Evolutionary conservation across 2,888 invertebrate species (phyloP).

Genomic region (Nomada ferruginata): DNA sequence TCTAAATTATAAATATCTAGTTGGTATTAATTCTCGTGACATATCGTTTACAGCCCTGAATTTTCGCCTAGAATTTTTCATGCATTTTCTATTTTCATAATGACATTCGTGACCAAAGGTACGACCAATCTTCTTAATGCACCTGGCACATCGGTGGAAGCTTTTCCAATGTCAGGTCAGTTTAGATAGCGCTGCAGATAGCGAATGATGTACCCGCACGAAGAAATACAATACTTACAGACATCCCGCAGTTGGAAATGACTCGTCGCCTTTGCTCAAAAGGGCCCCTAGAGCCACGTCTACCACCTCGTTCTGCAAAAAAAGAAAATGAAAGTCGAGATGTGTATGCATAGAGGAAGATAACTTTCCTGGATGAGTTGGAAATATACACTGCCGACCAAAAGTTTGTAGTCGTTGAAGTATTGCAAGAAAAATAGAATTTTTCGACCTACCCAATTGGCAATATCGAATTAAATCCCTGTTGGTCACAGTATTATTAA

Average conservation of each 20-base stretch:
- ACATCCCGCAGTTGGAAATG: constrained; percentile 72
- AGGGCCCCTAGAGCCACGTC: constrained; percentile 77
- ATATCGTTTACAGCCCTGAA: too few relatives aligned
- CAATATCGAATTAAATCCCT: too few relatives aligned
- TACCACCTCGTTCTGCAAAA: constrained; percentile 81
- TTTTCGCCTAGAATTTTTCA: too few relatives aligned
- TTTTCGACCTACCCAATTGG: too few relatives aligned
- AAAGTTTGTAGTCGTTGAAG: too few relatives aligned
- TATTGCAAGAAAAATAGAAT: too few relatives aligned
- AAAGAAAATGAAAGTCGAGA: constrained; percentile 58
- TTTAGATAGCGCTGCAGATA: not conserved
- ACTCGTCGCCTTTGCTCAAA: constrained; percentile 75
- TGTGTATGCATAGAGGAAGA: constrained; percentile 13
- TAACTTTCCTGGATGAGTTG: constrained; percentile 7
- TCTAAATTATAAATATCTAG: too few relatives aligned
- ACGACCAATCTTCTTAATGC: not conserved
- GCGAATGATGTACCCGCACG: not conserved
- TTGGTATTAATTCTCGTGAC: too few relatives aligned
- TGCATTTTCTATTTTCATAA: too few relatives aligned
- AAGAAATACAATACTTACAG: constrained; percentile 80
- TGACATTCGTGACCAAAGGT: too few relatives aligned
- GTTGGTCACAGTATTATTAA: too few relatives aligned
- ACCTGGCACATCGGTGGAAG: not conserved
- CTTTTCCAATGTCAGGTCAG: not conserved
- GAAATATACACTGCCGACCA: not conserved